Evolutionary conservation across 2,113 vertebrate genomes (phyloP).

Genomic region (Menura novaehollandiae): DNA sequence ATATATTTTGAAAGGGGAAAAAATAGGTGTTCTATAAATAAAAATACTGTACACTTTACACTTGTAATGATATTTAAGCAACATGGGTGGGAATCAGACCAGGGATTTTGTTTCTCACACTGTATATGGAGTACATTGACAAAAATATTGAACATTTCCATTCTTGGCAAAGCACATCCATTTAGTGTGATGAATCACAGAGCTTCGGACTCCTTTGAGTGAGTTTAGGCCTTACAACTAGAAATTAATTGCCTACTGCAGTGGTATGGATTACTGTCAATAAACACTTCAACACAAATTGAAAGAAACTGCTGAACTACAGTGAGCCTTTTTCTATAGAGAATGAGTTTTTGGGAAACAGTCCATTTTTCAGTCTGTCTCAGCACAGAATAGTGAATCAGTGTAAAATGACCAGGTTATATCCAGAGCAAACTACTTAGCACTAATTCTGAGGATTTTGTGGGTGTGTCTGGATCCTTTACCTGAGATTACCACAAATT

Average conservation of each 20-base stretch:
- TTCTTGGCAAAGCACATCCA: not conserved
- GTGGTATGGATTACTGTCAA: not conserved
- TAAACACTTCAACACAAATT: not conserved
- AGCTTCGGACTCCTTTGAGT: not conserved
- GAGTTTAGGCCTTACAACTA: not conserved
- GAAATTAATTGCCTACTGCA: not conserved
- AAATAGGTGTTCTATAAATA: not conserved
- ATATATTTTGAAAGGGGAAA: not conserved
- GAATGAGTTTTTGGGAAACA: not conserved
- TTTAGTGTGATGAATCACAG: not conserved
- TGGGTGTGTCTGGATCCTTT: not conserved
- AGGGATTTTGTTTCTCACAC: not conserved
- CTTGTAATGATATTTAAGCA: not conserved
- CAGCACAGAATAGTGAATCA: not conserved
- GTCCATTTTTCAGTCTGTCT: not conserved
- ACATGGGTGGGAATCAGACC: not conserved
- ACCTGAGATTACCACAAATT: not conserved
- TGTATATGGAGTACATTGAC: not conserved
- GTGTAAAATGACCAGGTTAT: not conserved
- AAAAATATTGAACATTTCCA: not conserved
- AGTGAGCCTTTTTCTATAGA: not conserved
- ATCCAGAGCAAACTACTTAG: not conserved
- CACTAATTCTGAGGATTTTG: not conserved
- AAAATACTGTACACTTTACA: not conserved
- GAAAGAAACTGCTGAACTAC: not conserved